Evolutionary conservation across 2,797 vertebrate genomes (phyloP), one percentile per base, ranked within the genome.

Genomic region (Phrynocephalus vlangalii): DNA sequence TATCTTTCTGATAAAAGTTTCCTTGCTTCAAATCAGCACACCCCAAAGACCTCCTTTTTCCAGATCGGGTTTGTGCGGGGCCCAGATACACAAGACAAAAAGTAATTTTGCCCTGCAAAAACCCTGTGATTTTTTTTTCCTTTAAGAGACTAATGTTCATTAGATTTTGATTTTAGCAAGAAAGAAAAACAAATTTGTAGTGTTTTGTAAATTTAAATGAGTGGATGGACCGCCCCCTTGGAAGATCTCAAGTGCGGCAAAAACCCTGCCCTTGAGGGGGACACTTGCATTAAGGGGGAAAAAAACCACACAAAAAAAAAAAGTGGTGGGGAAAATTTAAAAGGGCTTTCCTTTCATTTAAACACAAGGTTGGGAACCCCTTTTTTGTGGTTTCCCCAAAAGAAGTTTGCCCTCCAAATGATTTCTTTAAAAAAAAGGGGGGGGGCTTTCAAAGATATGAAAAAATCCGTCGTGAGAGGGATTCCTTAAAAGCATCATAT

Each of bases 381-480:
- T 38, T 3, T 56, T 56, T 56, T 8, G 52, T 56, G 52, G 52
- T 56, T 56, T n/a, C n/a, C 52, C 52, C 8, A 56, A 56, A 56
- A 56, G 6, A 56, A 56, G 52, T 7, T 13, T 56, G 52, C 6
- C 52, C 9, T 8, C 52, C 8, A n/a, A 56, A 56, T 56, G 52
- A 56, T 56, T 56, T 56, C 8, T 56, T 56, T 56, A 56, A 56
- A 56, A 5, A 10, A 56, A 56, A 56, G n/a, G 38, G 3, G 38
- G 3, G 38, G 38, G 38, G 38, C 87, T 86, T 90, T 89, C 94
- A 95, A 94, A 96, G 95, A 91, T 92, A 89, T 89, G 94, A 95
- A 91, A 94, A 96, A 94, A 89, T 93, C 82, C 91, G 79, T n/a
- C 92, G 94, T 91, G 94, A 96, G 90, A 92, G 95, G 95, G 94